Percentiles rank a stretch among this genome's conserved stretches.
Conservation (phyloP, 2,797 vertebrate genomes). For the Streptopelia turtur region DNA sequence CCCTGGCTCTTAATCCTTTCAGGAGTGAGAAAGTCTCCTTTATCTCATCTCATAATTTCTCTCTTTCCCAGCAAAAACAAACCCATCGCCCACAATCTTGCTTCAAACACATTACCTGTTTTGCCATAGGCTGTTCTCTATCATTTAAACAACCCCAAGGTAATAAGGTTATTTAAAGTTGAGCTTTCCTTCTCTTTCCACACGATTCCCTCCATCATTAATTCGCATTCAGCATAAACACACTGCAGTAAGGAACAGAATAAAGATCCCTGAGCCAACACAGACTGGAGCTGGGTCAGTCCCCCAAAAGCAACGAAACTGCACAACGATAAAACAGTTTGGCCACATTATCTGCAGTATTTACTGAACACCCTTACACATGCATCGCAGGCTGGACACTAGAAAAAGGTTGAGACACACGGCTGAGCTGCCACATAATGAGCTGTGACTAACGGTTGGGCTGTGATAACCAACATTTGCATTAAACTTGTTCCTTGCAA, state of each 20-base stretch:
- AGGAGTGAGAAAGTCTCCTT: not conserved
- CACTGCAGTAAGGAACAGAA: not conserved
- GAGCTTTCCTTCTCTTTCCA: not conserved
- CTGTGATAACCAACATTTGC: not conserved
- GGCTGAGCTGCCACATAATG: not conserved
- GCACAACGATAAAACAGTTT: not conserved
- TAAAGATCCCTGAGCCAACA: not conserved
- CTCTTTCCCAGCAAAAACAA: not conserved
- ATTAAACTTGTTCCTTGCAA: not conserved
- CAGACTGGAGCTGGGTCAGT: not conserved
- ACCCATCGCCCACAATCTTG: not conserved
- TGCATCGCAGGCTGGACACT: not conserved
- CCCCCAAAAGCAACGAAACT: fast-evolving
- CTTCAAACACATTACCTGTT: not conserved
- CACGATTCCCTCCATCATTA: not conserved
- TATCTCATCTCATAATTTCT: not conserved
- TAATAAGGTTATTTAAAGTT: not conserved
- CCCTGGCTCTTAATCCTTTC: not conserved
- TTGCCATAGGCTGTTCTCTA: not conserved
- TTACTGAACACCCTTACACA: not conserved
- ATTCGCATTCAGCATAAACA: not conserved
- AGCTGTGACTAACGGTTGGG: not conserved
- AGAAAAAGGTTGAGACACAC: not conserved
- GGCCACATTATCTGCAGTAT: not conserved
- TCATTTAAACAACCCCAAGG: slow-evolving; percentile 9